Percentiles rank a stretch among this genome's conserved stretches.
phyloP scores from a whole-genome alignment of 2,888 invertebrate species.

The Drosophila kanekoi region DNA sequence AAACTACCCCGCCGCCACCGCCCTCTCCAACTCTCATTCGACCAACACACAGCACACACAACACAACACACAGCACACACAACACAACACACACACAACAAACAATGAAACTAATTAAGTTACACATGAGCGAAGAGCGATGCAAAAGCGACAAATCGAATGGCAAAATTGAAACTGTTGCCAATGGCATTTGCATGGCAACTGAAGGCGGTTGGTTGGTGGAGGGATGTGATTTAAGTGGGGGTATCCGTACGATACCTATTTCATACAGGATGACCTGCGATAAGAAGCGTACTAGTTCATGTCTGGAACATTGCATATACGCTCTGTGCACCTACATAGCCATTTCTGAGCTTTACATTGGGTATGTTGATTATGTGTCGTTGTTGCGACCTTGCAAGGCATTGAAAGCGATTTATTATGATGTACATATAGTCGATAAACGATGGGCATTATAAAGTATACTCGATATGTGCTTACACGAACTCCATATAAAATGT shows the following conservation, averaged over 20 bases:
- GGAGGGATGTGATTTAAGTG: not conserved
- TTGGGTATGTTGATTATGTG: no score
- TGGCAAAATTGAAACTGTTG: slow-evolving; percentile 47
- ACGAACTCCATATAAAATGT: no score
- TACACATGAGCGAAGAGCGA: slow-evolving; percentile 48
- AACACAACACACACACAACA: slow-evolving; percentile 12
- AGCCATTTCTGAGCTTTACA: not conserved
- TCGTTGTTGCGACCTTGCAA: no score
- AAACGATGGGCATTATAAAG: no score
- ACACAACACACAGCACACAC: slow-evolving; percentile 43
- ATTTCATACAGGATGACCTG: not conserved
- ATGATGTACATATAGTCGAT: no score
- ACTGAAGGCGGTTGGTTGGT: not conserved
- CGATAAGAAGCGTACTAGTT: slow-evolving; percentile 5
- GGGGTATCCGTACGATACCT: slow-evolving; percentile 1
- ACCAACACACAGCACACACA: slow-evolving; percentile 43
- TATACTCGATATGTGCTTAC: not conserved
- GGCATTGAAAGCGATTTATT: no score
- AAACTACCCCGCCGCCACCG: not conserved
- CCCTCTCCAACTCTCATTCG: not conserved
- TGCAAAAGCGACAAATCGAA: slow-evolving; percentile 49
- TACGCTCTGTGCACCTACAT: slow-evolving; percentile 36
- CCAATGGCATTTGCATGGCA: slow-evolving; percentile 13
- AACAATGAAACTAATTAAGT: slow-evolving; percentile 76
- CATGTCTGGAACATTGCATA: slow-evolving; percentile 30